A percentile compares a stretch with the other conserved stretches of the same genome.
These are phyloP conservation scores for Gibbula magus DNA, from an alignment of 2,888 invertebrate genomes.

Conservation along the genomic window DNA sequence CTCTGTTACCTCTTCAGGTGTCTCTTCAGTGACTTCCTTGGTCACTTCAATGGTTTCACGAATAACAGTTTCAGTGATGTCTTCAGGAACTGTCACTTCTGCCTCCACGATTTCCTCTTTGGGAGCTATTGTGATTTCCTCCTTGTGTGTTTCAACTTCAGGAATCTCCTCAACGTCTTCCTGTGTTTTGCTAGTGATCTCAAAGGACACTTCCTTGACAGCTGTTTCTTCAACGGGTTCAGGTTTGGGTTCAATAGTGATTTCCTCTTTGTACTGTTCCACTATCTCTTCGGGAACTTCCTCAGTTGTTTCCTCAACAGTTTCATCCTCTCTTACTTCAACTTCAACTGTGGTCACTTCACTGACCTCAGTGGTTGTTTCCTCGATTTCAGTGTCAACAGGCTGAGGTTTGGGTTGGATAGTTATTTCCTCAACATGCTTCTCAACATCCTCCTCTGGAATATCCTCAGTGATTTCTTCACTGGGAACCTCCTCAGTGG, in stretches of 20 bases:
- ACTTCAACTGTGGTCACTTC: not conserved
- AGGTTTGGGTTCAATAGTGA: not conserved
- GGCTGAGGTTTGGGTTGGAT: not conserved
- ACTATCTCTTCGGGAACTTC: not conserved
- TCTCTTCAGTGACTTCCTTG: too few relatives aligned
- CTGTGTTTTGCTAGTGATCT: not conserved
- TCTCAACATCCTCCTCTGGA: conserved; percentile 28
- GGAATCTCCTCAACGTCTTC: conserved; percentile 10
- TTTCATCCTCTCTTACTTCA: conserved; percentile 4
- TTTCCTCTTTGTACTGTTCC: not conserved
- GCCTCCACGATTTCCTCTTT: too few relatives aligned
- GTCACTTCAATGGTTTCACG: too few relatives aligned
- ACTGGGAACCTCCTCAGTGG: not conserved
- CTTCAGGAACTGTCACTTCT: too few relatives aligned
- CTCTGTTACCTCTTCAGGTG: too few relatives aligned
- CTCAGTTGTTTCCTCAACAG: conserved; percentile 9
- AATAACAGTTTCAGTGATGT: too few relatives aligned
- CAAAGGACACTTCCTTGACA: not conserved
- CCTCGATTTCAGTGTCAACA: conserved; percentile 12
- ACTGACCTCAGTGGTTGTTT: not conserved
- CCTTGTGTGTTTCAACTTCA: not conserved
- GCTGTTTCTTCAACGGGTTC: not conserved
- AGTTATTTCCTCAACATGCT: conserved; percentile 31
- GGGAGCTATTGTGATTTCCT: not conserved
- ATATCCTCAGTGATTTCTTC: conserved; percentile 23